A percentile compares a stretch with the other conserved stretches of the same genome.
Conservation (phyloP, 1,140 invertebrate genomes). For the Panagrolaimus sp. region DNA sequence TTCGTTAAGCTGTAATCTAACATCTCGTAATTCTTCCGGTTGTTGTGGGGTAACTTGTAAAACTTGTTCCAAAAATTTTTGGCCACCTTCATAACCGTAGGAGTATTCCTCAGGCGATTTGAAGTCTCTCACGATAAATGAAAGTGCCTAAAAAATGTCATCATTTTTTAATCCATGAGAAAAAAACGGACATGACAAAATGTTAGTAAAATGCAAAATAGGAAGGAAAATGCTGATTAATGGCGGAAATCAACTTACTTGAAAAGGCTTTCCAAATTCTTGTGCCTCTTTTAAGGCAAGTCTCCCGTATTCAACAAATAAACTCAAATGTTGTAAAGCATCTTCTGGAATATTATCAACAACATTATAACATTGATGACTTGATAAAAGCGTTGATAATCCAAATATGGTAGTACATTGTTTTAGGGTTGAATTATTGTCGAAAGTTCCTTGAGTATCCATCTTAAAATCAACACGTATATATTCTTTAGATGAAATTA, state of each 20-base stretch:
- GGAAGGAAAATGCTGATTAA: neutral
- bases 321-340: conserved; percentile 63
- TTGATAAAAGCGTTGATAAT: conserved; percentile 64
- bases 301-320: conserved; percentile 95
- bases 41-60: conserved; percentile 30
- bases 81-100: conserved; percentile 52
- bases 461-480: conserved; percentile 72
- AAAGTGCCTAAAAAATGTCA: conserved; percentile 40
- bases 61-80: conserved; percentile 42
- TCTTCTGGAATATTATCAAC: conserved; percentile 65
- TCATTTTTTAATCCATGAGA: neutral
- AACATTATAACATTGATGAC: conserved; percentile 65
- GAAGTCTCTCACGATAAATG: conserved; percentile 57
- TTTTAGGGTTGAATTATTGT: conserved; percentile 86
- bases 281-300: conserved; percentile 82
- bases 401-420: conserved; percentile 83
- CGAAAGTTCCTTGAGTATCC: conserved; percentile 96
- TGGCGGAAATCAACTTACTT: conserved; percentile 55
- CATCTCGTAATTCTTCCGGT: conserved; percentile 41
- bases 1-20: conserved; percentile 47
- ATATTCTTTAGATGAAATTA: neutral
- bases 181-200: no score
- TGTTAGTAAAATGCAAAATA: neutral
- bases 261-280: conserved; percentile 72
- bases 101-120: conserved; percentile 47